Conservation (phyloP, 1,140 invertebrate species). For the Drosophila lini region DNA sequence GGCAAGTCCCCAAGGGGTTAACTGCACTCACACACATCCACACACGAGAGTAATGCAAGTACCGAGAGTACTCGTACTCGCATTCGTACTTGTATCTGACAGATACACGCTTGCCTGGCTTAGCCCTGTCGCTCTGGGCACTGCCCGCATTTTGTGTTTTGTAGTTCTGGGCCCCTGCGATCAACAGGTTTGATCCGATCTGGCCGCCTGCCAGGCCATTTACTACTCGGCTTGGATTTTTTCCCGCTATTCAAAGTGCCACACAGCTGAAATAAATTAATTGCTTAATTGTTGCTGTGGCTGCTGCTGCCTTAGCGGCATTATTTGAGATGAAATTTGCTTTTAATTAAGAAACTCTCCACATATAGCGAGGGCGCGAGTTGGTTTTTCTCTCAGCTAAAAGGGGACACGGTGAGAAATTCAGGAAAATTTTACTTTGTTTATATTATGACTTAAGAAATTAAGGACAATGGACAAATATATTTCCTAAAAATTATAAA, state of each 20-base stretch:
- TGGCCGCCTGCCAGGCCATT: constrained; percentile 47
- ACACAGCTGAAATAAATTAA: constrained; percentile 74
- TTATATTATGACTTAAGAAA: not conserved
- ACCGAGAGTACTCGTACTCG: constrained; percentile 1
- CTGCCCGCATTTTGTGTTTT: constrained; percentile 31
- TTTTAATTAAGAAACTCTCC: constrained; percentile 79
- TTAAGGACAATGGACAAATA: too few species aligned
- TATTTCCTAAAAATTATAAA: too few species aligned
- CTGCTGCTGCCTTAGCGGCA: constrained; percentile 53
- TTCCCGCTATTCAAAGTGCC: constrained; percentile 64
- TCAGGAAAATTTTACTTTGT: not conserved
- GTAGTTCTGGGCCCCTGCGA: constrained; percentile 40
- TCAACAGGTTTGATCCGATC: constrained; percentile 71
- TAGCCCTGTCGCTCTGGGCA: constrained; percentile 48
- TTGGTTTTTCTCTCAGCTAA: constrained; percentile 12
- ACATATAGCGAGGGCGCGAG: constrained; percentile 18
- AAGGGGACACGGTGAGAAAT: constrained; percentile 4
- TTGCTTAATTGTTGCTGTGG: constrained; percentile 74
- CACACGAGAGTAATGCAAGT: not conserved
- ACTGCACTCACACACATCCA: not conserved
- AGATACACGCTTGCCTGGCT: constrained; percentile 29
- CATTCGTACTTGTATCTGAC: constrained; percentile 19
- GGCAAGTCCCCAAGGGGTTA: constrained; percentile 23
- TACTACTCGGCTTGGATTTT: constrained; percentile 60
- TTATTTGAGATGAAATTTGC: constrained; percentile 75